A percentile compares a stretch with the other conserved stretches of the same genome.
Conservation (phyloP, 2,888 invertebrate species). For the Oasisia sp. region DNA sequence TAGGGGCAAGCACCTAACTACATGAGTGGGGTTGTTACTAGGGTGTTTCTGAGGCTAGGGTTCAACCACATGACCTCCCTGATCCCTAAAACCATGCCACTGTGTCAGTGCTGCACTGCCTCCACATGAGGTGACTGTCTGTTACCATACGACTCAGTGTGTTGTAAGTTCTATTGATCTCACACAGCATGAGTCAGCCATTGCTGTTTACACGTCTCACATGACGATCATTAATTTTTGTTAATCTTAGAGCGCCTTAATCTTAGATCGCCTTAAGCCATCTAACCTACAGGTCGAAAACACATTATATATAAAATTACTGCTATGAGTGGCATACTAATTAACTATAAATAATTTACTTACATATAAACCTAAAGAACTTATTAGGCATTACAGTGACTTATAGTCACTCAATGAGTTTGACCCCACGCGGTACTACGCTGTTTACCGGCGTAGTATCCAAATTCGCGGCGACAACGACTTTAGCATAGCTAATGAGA, state of each 20-base stretch:
- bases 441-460: neutral
- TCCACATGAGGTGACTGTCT: neutral
- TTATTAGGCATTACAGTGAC: neutral
- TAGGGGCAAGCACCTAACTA: neutral
- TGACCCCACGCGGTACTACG: neutral
- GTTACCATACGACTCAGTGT: neutral
- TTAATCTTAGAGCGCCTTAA: neutral
- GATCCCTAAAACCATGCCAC: neutral
- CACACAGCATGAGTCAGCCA: neutral
- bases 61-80: neutral
- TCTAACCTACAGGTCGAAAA: neutral
- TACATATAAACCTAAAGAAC: neutral
- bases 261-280: neutral
- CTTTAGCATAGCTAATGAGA: neutral
- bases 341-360: neutral
- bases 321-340: neutral
- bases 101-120: neutral
- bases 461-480: neutral
- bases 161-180: neutral
- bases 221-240: neutral
- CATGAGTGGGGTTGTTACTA: neutral
- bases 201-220: neutral
- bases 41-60: neutral
- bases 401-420: neutral
- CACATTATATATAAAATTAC: neutral